Conservation (phyloP, 30 jellyfish, hydroid and myxozoan species). For the Turritopsis dohrnii region DNA sequence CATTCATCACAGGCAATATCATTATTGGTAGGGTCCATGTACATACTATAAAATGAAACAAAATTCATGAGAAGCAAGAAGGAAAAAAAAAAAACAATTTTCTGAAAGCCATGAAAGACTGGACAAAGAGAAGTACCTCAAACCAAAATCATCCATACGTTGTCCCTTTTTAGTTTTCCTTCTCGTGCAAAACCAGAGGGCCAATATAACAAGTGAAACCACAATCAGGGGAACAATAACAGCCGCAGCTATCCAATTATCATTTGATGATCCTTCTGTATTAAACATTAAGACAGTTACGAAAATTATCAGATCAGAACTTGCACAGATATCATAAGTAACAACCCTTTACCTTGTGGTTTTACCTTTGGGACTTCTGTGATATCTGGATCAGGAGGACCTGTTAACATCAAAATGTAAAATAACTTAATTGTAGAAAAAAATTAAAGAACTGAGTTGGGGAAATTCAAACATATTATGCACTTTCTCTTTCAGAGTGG, state of each 20-base stretch:
- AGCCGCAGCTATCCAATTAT: neutral
- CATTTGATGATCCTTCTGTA: neutral
- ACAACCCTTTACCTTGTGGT: neutral
- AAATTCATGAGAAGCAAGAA: no score
- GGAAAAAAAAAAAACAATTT: neutral
- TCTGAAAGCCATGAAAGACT: neutral
- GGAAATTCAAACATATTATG: no score
- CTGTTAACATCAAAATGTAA: neutral
- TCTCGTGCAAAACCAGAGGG: neutral
- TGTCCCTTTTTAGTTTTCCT: neutral
- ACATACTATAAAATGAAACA: neutral
- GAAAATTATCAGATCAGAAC: neutral
- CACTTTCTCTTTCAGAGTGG: no score
- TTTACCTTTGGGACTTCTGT: no score
- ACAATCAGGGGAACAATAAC: neutral
- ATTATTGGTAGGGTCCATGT: neutral
- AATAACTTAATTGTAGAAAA: no score
- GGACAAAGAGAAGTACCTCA: neutral
- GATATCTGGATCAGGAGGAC: neutral
- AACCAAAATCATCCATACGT: neutral
- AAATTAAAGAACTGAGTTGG: no score
- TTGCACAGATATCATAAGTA: neutral
- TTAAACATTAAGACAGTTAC: neutral
- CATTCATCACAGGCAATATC: conserved; percentile 40
- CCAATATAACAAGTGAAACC: neutral